Base-by-base conservation (phyloP, 2,797 vertebrate species). In the Smutsia temminckii region DNA sequence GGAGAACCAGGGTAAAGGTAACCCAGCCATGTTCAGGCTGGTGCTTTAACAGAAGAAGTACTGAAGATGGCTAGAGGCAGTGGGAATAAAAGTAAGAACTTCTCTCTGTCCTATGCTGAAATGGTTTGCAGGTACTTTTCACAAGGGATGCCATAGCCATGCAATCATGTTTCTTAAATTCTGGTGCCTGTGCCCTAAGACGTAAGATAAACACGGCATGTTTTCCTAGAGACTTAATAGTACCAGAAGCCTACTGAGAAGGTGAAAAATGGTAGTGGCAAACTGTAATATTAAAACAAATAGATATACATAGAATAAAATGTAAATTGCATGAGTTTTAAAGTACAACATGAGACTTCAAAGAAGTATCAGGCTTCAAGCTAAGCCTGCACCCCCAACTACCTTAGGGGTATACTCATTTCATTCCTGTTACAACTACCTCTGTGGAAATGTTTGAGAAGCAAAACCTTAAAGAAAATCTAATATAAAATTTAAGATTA, bases 231-330 rank as follows among this genome's bases (percentile, higher is more conserved):
- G 27, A 90, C 20, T 32, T 74, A 14, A 11, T 55, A 23, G 40
- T 68, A 69, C 23, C 29, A 42, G 21, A 88, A 89, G 18, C 4
- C 27, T 37, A 10, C 40, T 25, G 68, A 80, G 25, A 75, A 77
- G 40, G 34, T 34, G 75, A 96, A n/a, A 37, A 57, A 32, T 61
- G 55, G 18, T 21, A 74, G 4, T 25, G 46, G 46, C n/a, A 96
- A 92, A 84, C 20, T 68, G 8, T 13, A 95, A 64, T 46, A 89
- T 46, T 55, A 91, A 92, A 95, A 78, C 49, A 78, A 75, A 72
- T 21, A 95, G 34, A 23, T 66, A 17, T 16, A 37, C 34, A 66
- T 2, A 27, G 17, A 92, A 89, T 34, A 85, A 85, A 96, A 49
- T 16, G 27, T 34, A 92, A 94, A 75, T 0, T 83, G 51, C 16